Evolutionary conservation across 2,113 vertebrate species (phyloP).

Genomic region (Strix aluco): DNA sequence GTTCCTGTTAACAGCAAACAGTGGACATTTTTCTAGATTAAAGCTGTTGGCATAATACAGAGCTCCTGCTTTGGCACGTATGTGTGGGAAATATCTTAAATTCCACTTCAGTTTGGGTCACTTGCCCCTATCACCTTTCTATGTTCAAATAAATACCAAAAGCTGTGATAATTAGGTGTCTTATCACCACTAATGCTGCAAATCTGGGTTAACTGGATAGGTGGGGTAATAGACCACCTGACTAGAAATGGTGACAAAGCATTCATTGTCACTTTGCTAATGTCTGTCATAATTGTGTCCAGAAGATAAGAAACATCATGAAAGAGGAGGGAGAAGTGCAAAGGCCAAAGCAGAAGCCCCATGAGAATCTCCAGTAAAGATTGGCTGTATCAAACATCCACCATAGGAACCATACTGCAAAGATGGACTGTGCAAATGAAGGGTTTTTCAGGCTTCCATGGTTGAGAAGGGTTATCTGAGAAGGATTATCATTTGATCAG

Average conservation of each 20-base stretch:
- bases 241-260: neutral
- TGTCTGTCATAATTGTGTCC: neutral
- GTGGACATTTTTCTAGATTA: neutral
- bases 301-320: neutral
- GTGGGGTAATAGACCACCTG: neutral
- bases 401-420: neutral
- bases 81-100: neutral
- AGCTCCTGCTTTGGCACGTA: neutral
- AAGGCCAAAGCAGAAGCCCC: neutral
- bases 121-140: neutral
- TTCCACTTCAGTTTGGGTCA: neutral
- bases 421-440: neutral
- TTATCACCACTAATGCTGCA: neutral
- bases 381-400: neutral
- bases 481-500: neutral
- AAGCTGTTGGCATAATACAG: neutral
- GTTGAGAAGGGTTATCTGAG: neutral
- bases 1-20: neutral
- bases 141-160: neutral
- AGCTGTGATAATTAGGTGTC: neutral
- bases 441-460: neutral
- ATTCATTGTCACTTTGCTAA: neutral
- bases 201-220: neutral
- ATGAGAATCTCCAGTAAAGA: neutral
- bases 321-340: neutral